Conservation (phyloP, 30 jellyfish, hydroid and myxozoan species). For the Hydractinia symbiolongicarpus region DNA sequence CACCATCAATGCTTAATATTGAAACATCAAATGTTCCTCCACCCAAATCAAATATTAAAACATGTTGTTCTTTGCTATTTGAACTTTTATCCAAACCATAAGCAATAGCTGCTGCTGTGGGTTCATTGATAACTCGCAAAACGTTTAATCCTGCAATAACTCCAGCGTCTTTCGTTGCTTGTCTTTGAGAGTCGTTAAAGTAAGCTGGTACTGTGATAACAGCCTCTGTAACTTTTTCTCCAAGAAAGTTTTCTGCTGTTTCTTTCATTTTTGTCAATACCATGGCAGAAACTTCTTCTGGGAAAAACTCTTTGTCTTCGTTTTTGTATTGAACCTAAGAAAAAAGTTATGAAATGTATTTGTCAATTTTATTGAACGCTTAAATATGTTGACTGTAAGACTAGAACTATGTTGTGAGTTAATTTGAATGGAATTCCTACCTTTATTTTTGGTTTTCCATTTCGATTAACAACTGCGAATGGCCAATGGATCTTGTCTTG, state of each 20-base stretch:
- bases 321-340: too few species aligned
- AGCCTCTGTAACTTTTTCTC: constrained; percentile 61
- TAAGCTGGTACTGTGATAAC: constrained; percentile 92
- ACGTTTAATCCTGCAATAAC: constrained; percentile 74
- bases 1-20: constrained; percentile 50
- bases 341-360: too few species aligned
- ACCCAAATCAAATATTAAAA: constrained; percentile 71
- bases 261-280: constrained; percentile 91
- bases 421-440: neutral
- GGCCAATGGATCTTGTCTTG: constrained; percentile 70
- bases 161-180: constrained; percentile 93
- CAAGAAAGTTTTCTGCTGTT: constrained; percentile 80
- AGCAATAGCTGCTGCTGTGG: constrained; percentile 97
- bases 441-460: constrained; percentile 13
- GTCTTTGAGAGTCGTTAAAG: constrained; percentile 75
- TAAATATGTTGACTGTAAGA: too few species aligned
- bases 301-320: constrained; percentile 53
- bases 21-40: constrained; percentile 96
- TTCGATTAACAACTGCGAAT: constrained; percentile 39
- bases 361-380: too few species aligned
- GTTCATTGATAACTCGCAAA: constrained; percentile 71
- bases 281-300: constrained; percentile 89
- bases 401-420: too few species aligned
- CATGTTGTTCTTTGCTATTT: constrained; percentile 28
- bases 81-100: constrained; percentile 69